A percentile compares a stretch with the other conserved stretches of the same genome.
Conservation (phyloP, 2,888 invertebrate species). For the Drosophila tanythrix region DNA sequence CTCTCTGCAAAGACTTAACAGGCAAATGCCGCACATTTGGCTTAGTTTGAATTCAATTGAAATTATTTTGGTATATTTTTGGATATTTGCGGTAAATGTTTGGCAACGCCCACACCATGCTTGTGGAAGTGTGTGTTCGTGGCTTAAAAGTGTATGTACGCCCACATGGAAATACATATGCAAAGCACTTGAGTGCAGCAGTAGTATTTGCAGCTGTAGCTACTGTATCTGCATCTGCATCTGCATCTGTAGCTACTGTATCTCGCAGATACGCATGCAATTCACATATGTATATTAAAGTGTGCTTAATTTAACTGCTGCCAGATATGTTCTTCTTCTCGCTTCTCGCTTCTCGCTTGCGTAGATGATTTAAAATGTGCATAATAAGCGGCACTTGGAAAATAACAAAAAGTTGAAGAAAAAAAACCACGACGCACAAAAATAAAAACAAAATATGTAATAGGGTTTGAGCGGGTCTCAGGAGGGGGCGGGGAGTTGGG, state of each 20-base stretch:
- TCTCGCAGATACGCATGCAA: conserved; percentile 56
- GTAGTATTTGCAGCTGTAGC: conserved; percentile 15
- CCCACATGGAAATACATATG: conserved; percentile 54
- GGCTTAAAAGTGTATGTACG: conserved; percentile 6
- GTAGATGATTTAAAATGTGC: conserved; percentile 80
- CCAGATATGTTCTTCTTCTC: conserved; percentile 28
- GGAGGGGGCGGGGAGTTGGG: not conserved
- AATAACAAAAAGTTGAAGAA: conserved; percentile 32
- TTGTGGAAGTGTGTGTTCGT: not conserved
- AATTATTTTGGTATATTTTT: conserved; percentile 12
- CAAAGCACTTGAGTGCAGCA: conserved; percentile 46
- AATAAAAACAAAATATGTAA: conserved; percentile 42
- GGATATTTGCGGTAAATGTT: conserved; percentile 17
- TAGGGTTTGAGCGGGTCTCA: not conserved
- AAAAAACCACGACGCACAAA: conserved; percentile 9
- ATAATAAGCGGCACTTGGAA: conserved; percentile 77
- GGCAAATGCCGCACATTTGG: conserved; percentile 4
- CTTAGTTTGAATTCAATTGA: conserved; percentile 28
- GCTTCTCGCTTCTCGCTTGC: conserved; percentile 60
- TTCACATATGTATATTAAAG: conserved; percentile 51
- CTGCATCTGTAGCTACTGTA: conserved; percentile 40
- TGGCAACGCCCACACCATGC: conserved; percentile 33
- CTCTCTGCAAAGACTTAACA: not conserved
- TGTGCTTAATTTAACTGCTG: conserved; percentile 77
- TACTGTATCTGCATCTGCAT: conserved; percentile 2